Base-by-base conservation (phyloP, 2,113 vertebrate genomes). In the Phoxinus phoxinus region DNA sequence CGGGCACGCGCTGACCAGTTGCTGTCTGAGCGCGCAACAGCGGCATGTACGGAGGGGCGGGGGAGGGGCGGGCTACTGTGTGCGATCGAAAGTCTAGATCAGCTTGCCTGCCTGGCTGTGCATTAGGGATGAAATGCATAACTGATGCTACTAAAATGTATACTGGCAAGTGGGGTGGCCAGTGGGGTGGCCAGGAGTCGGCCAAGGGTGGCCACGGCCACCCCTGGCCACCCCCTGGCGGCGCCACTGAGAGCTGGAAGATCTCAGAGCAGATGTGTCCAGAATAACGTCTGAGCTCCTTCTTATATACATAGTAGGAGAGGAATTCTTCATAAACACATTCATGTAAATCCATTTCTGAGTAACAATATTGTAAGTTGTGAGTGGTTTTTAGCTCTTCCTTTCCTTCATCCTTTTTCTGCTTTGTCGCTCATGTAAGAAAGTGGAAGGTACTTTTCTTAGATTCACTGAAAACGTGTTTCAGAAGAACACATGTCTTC, bases 281-380 rank as follows among this genome's bases (percentile, higher is more conserved):
- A 30, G 53, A 74, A 61, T 46, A 30, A 41, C 2, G 0, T 21
- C 69, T 32, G n/a, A 74, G 2, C 51, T 21, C 2, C 67, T 23
- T n/a, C 53, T 84, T 76, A 84, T 75, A 84, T 65, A 51, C 63
- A 82, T 2, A 46, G 35, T 12, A 10, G 1, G n/a, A 46, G 80
- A 82, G 27, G 12, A 35, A 15, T 82, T 82, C 44, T 46, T 69
- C 44, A 12, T n/a, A 69, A 46, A 53, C 10, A 32, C 21, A 17
- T 82, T 82, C 44, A 35, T 35, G 44, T 32, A 69, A 82, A 48
- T 69, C 19, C 27, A 82, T 35, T 67, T 82, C 63, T 69, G 44
- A 82, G 80, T 48, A 81, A 21, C 2, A 65, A 27, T 17, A 65
- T 27, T 44, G 17, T 3, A 8, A 32, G 12, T n/a, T 13, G 8